Evolutionary conservation across 2,797 vertebrate species (phyloP).

Genomic region (Morelia viridis): DNA sequence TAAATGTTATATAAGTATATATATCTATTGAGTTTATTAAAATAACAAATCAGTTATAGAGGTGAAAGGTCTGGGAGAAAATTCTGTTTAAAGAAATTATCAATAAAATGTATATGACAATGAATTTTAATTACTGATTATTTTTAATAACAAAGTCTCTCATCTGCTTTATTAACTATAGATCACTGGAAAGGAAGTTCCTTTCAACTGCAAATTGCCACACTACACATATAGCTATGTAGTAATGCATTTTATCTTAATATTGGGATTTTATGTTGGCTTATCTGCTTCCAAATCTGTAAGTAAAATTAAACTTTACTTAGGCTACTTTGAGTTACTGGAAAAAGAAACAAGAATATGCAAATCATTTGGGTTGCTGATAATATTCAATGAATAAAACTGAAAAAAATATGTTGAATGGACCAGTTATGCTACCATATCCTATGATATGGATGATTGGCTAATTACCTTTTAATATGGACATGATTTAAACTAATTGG

Average conservation of each 20-base stretch:
- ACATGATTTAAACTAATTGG: not conserved
- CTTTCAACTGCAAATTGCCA: constrained; percentile 73
- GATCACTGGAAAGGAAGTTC: constrained; percentile 85
- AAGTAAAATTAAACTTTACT: constrained; percentile 62
- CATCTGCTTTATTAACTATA: constrained; percentile 63
- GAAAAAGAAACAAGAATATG: not conserved
- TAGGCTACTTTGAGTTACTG: not conserved
- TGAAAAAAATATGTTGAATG: not conserved
- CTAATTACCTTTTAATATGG: not conserved
- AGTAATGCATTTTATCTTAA: constrained; percentile 80
- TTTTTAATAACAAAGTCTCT: not conserved
- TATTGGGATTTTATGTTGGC: constrained; percentile 78
- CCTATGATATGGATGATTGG: not conserved
- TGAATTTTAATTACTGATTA: not conserved
- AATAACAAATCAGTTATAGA: not conserved
- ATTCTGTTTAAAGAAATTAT: not conserved
- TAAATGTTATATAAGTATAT: too few species aligned
- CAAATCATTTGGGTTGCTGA: not conserved
- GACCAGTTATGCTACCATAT: not conserved
- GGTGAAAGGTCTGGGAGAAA: not conserved
- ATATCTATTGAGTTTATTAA: not conserved
- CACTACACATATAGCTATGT: constrained; percentile 74
- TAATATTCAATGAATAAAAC: constrained; percentile 15
- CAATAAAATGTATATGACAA: not conserved
- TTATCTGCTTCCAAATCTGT: constrained; percentile 80